Evolutionary conservation across 2,888 invertebrate species (phyloP).

Genomic region (Enoplolaimus lenunculus): DNA sequence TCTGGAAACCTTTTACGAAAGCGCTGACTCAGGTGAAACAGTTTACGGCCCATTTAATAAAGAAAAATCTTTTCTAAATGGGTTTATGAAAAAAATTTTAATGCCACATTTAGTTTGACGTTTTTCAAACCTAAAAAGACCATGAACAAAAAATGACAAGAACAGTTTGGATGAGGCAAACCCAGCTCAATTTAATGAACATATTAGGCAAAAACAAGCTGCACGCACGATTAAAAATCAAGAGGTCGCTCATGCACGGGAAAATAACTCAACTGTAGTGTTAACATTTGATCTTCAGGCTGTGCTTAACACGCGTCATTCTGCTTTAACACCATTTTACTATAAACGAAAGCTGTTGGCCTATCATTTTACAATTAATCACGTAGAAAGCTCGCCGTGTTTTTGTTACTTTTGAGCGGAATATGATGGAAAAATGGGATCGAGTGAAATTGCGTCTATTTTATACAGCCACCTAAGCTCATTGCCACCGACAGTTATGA

Average conservation of each 20-base stretch:
- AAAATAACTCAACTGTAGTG: neutral
- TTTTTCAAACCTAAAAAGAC: constrained; percentile 3
- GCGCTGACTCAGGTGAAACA: neutral
- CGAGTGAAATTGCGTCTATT: neutral
- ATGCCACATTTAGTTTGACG: neutral
- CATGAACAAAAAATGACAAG: too few species aligned
- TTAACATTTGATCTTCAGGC: neutral
- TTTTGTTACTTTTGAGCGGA: neutral
- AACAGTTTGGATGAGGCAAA: too few species aligned
- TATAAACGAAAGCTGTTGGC: neutral
- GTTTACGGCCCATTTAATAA: neutral
- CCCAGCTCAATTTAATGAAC: neutral
- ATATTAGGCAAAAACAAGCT: neutral
- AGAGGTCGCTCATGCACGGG: neutral
- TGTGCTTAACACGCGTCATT: neutral
- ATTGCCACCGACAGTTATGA: neutral
- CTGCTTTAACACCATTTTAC: neutral
- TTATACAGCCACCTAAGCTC: neutral
- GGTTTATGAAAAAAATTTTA: neutral
- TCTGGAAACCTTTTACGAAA: neutral
- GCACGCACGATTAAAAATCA: neutral
- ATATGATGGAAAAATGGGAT: neutral
- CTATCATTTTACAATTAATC: neutral
- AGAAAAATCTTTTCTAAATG: neutral
- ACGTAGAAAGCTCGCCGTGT: neutral